Conservation (phyloP, 2,888 invertebrate species). For the Eueremaeus valkanovi region DNA sequence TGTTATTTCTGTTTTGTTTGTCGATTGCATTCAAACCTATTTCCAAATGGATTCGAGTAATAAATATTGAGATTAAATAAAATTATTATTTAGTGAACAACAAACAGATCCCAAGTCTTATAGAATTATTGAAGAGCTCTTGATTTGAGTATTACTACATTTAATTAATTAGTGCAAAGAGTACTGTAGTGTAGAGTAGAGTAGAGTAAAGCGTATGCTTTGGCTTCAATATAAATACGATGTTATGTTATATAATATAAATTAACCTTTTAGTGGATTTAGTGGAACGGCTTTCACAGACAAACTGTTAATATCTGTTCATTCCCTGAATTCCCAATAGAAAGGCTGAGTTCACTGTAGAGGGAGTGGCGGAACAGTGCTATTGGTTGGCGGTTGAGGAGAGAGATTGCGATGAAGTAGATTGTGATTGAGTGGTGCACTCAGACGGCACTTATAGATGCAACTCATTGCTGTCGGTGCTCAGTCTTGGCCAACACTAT, state of each 20-base stretch:
- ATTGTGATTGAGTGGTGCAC: neutral
- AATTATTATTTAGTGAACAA: conserved; percentile 17
- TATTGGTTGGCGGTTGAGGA: conserved; percentile 1
- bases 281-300: conserved; percentile 14
- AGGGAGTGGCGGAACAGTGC: neutral
- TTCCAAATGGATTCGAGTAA: neutral
- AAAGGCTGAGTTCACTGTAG: neutral
- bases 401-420: conserved; percentile 3
- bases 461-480: conserved; percentile 2
- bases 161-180: conserved; percentile 21
- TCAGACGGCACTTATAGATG: conserved; percentile 20
- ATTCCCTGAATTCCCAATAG: conserved; percentile 26
- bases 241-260: conserved; percentile 17
- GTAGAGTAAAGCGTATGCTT: no score
- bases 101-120: conserved; percentile 12
- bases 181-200: neutral
- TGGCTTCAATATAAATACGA: conserved; percentile 11
- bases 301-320: neutral
- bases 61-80: conserved; percentile 31
- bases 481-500: neutral
- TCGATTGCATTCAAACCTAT: neutral
- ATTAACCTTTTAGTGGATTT: conserved; percentile 27
- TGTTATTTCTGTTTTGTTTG: neutral
- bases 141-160: conserved; percentile 30
- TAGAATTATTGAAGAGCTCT: conserved; percentile 24